phyloP scores from a whole-genome alignment of 2,797 vertebrate genomes.

The Melanotaenia nigrans region DNA sequence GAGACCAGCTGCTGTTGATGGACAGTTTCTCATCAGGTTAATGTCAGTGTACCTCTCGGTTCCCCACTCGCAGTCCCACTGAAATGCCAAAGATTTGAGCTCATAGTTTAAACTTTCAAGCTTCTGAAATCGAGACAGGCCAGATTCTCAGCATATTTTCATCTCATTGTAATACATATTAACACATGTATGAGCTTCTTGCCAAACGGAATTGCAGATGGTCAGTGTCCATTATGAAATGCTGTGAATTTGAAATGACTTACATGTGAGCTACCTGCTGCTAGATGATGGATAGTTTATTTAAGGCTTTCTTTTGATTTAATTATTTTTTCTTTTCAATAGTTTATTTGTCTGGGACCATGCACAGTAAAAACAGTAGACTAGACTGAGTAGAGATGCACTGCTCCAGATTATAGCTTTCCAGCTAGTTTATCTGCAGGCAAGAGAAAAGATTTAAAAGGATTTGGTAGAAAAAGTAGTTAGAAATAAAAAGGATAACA shows the following conservation, averaged over 20 bases:
- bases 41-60: slow-evolving; percentile 33
- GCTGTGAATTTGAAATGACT: slow-evolving; percentile 20
- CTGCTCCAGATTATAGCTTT: no score
- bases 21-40: slow-evolving; percentile 63
- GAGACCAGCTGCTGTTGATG: slow-evolving; percentile 73
- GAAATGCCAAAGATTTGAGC: slow-evolving; percentile 53
- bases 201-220: slow-evolving; percentile 69
- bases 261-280: slow-evolving; percentile 26
- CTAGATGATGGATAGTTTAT: not conserved
- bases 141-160: slow-evolving; percentile 86
- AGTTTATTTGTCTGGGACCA: not conserved
- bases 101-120: slow-evolving; percentile 70
- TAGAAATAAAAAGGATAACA: no score
- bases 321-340: not conserved
- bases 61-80: slow-evolving; percentile 52
- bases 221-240: slow-evolving; percentile 64
- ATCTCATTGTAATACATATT: slow-evolving; percentile 82
- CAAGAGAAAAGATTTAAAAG: no score
- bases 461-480: no score
- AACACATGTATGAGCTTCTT: slow-evolving; percentile 73
- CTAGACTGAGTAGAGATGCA: no score
- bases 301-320: no score
- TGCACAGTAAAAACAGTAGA: not conserved
- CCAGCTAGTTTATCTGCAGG: no score
- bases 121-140: slow-evolving; percentile 70